phyloP scores from a whole-genome alignment of 2,113 vertebrate genomes.

The Oostethus manadensis region DNA sequence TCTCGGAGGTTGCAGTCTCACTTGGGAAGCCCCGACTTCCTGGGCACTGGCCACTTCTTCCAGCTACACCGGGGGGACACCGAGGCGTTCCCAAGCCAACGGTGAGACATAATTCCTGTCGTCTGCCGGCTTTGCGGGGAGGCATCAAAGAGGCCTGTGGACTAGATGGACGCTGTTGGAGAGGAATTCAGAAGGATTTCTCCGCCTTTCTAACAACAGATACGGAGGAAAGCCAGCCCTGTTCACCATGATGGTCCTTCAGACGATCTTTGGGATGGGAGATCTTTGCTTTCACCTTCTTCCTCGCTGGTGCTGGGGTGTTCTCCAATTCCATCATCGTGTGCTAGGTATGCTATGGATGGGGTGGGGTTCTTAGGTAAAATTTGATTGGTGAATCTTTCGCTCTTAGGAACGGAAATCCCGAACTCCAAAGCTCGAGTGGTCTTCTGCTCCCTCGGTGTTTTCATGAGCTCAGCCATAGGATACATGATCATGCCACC shows the following conservation, averaged over 20 bases:
- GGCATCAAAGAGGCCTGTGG: too few species aligned
- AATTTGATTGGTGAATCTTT: not conserved
- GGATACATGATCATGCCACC: constrained; percentile 84
- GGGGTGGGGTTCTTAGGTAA: too few species aligned
- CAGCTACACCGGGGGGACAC: too few species aligned
- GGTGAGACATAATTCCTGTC: too few species aligned
- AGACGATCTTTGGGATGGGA: constrained; percentile 81
- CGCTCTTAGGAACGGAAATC: constrained; percentile 78
- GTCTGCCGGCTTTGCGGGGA: too few species aligned
- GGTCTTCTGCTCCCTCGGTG: constrained; percentile 79
- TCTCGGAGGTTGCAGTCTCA: not conserved
- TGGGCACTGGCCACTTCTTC: too few species aligned
- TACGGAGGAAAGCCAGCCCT: constrained; percentile 83
- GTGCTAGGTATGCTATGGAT: constrained; percentile 75
- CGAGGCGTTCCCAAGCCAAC: too few species aligned
- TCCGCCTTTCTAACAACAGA: constrained; percentile 54
- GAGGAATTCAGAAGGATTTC: not conserved
- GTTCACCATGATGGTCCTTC: constrained; percentile 80
- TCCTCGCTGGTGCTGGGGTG: constrained; percentile 81
- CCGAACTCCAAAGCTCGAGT: constrained; percentile 77
- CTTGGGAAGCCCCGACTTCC: too few species aligned
- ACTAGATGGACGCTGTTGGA: too few species aligned
- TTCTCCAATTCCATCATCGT: constrained; percentile 85
- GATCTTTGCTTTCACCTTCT: constrained; percentile 77
- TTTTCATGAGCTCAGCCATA: constrained; percentile 80